Evolutionary conservation across 64 coral and sea anemone genomes (phyloP).

Genomic region (Trachythela sp.): DNA sequence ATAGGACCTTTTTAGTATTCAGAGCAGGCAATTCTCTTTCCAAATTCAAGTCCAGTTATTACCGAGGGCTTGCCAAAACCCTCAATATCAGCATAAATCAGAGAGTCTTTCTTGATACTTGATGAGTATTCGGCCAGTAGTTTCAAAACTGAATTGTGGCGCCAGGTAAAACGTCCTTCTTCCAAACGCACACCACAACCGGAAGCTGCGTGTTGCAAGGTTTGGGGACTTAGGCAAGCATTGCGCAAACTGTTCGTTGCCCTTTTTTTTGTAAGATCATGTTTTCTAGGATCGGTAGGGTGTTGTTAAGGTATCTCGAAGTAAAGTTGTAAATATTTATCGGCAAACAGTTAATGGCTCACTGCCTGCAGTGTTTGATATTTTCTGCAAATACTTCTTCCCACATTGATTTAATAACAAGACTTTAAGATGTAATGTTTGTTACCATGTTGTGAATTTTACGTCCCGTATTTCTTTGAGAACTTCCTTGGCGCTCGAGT

Average conservation of each 20-base stretch:
- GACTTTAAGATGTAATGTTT: no score
- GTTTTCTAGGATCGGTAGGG: no score
- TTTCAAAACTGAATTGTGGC: conserved; percentile 2
- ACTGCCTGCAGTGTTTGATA: neutral
- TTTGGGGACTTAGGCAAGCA: neutral
- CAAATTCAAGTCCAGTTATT: neutral
- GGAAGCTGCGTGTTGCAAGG: neutral
- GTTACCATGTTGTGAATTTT: no score
- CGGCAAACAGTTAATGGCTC: neutral
- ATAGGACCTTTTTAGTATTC: no score
- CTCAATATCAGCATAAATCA: neutral
- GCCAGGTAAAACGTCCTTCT: neutral
- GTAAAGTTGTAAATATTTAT: neutral
- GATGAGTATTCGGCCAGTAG: neutral
- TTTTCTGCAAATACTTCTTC: no score
- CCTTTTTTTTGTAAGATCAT: no score
- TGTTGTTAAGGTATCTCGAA: no score
- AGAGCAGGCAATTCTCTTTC: no score
- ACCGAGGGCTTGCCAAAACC: neutral
- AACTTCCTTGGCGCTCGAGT: no score
- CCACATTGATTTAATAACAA: neutral
- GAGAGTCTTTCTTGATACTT: neutral
- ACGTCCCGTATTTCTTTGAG: no score
- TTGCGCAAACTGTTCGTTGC: neutral
- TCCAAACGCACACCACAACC: neutral